phyloP scores from a whole-genome alignment of 2,888 invertebrate species.

The Hydraecia micacea region DNA sequence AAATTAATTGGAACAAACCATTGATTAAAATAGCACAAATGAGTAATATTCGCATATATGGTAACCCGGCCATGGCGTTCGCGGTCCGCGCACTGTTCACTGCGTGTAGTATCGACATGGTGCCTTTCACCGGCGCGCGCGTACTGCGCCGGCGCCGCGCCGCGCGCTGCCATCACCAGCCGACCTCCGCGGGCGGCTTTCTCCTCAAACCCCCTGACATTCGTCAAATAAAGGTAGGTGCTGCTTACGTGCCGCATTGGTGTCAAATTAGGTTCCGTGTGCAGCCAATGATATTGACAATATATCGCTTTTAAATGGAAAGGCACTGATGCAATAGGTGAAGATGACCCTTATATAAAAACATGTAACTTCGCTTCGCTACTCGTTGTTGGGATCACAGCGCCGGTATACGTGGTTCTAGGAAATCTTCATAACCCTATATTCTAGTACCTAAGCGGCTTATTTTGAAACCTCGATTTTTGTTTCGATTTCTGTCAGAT shows the following conservation, averaged over 20 bases:
- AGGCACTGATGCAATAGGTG: slow-evolving; percentile 52
- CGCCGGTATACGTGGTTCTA: not conserved
- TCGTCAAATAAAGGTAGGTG: slow-evolving; percentile 72
- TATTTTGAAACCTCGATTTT: not conserved
- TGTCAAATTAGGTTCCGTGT: slow-evolving; percentile 64
- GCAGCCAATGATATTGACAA: slow-evolving; percentile 58
- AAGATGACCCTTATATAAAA: slow-evolving; percentile 52
- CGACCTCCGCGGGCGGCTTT: slow-evolving; percentile 85
- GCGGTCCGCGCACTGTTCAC: slow-evolving; percentile 76
- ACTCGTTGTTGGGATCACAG: not conserved
- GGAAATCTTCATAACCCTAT: not conserved
- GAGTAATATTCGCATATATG: slow-evolving; percentile 81
- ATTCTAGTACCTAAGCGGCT: not conserved
- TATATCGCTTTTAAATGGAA: slow-evolving; percentile 53
- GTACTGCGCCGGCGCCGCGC: slow-evolving; percentile 78
- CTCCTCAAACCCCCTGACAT: slow-evolving; percentile 82
- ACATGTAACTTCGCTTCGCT: slow-evolving; percentile 17
- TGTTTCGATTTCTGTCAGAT: not conserved
- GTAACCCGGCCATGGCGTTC: slow-evolving; percentile 77
- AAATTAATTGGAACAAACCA: slow-evolving; percentile 79
- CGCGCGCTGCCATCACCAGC: slow-evolving; percentile 73
- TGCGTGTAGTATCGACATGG: slow-evolving; percentile 79
- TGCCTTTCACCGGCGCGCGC: slow-evolving; percentile 88
- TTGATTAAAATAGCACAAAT: slow-evolving; percentile 85
- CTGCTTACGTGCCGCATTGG: slow-evolving; percentile 57